Conservation (phyloP, 2,888 invertebrate species). For the Stenotaenia linearis region DNA sequence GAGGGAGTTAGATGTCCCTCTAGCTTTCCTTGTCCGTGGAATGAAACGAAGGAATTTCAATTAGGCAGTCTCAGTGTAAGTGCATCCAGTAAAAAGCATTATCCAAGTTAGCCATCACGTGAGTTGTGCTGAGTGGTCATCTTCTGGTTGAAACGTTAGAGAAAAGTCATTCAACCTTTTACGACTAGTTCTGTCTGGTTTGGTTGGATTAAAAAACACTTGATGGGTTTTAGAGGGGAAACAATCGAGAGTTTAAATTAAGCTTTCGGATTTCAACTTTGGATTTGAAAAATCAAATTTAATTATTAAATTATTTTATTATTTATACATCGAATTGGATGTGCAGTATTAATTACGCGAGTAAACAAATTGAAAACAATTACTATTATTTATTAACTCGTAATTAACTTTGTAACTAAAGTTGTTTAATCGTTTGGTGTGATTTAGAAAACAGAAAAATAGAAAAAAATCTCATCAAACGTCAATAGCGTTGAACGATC, state of each 20-base stretch:
- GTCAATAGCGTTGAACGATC: no score
- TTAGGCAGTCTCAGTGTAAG: not conserved
- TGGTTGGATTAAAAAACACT: not conserved
- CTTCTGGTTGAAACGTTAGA: slow-evolving; percentile 8
- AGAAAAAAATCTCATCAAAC: no score
- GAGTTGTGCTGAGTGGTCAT: not conserved
- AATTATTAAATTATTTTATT: no score
- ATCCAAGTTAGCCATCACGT: not conserved
- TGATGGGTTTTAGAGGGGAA: not conserved
- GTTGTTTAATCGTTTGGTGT: no score
- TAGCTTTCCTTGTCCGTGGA: not conserved
- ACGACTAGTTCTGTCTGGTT: not conserved
- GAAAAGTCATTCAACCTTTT: not conserved
- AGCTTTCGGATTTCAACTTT: not conserved
- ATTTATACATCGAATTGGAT: no score
- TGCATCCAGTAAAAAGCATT: slow-evolving; percentile 11
- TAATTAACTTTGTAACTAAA: no score
- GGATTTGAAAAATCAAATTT: no score
- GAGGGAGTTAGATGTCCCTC: not conserved
- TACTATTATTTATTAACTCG: no score
- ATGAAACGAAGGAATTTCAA: slow-evolving; percentile 15
- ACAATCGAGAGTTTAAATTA: no score
- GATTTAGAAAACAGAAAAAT: no score
- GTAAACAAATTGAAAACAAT: no score
- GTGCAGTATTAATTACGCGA: no score